Base-by-base conservation (phyloP, 2,888 invertebrate genomes). In the Embidobia sp. region DNA sequence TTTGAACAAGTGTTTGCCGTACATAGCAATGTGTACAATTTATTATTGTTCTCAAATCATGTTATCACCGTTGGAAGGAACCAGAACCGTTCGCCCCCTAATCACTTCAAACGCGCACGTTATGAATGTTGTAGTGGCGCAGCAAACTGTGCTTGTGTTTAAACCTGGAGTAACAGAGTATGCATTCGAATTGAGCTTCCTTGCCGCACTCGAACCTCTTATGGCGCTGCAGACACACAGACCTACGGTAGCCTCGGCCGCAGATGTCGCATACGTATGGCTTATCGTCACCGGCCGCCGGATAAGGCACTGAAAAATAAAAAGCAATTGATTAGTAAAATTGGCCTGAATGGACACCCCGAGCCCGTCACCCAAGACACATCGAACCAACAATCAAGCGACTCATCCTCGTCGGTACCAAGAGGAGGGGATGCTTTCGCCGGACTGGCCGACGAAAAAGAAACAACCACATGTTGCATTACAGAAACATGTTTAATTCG, bases 141-240 rank as follows among this genome's bases (percentile, higher is more conserved):
- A 85, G 78, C 8, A 88, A 78, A 40, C 88, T 87, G 81, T 88
- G 87, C 63, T 87, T 88, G 83, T 89, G 89, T 77, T 88, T 88
- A 81, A 88, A 88, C 19, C 84, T 84, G 22, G 87, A 80, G 49
- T 84, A 84, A 79, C 91, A 91, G 8, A 90, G 78, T 2, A 83
- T 80, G 77, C 91, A 92, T 51, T 87, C 85, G 81, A 91, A 91
- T 55, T 89, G 88, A 2, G 90, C 91, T 61, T 90, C 89, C 79
- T 91, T 91, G 42, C 91, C 90, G 79, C 92, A 91, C 81, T 91
- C 91, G 59, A 90, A 86, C 67, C 88, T 88, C 80, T 88, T 88
- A 81, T 91, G 91, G 8, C 90, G 90, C 61, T 90, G 87, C 18
- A 91, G 81, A 1, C 87, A 86, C 48, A 88, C 86, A 10, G 86